Evolutionary conservation across 1,140 invertebrate species (phyloP).

Genomic region (Procambarus virginalis): DNA sequence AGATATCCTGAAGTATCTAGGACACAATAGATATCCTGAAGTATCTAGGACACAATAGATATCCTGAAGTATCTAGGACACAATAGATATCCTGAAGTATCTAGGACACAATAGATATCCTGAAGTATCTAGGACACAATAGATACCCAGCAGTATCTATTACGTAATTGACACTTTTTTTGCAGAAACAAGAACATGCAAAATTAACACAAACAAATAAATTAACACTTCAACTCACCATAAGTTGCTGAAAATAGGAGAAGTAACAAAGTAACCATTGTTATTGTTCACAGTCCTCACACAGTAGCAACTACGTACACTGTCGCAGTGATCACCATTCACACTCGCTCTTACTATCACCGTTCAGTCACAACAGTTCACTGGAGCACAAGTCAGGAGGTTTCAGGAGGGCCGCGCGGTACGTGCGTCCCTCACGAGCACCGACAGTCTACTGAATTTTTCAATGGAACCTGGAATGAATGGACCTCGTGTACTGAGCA

Average conservation of each 20-base stretch:
- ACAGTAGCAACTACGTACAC: neutral
- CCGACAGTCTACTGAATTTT: conserved; percentile 64
- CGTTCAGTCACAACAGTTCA: neutral
- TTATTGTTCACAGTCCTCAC: neutral
- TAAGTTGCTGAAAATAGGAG: conserved; percentile 1
- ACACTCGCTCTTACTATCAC: neutral
- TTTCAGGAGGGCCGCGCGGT: conserved; percentile 9
- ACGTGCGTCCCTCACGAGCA: conserved; percentile 15
- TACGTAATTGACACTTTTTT: no score
- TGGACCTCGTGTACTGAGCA: conserved; percentile 62
- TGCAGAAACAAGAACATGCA: no score
- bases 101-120: no score
- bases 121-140: no score
- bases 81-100: no score
- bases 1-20: no score
- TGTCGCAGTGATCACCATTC: conserved; percentile 1
- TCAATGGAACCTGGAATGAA: conserved; percentile 63
- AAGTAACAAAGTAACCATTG: conserved; percentile 35
- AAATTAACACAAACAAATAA: no score
- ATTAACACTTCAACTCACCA: conserved; percentile 22
- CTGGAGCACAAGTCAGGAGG: neutral
- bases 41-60: no score
- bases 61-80: no score
- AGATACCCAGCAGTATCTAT: no score
- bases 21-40: no score